A percentile compares a stretch with the other conserved stretches of the same genome.
Evolutionary conservation across 2,797 vertebrate genomes (phyloP).

Genomic region (Chaetodon trifasciatus): DNA sequence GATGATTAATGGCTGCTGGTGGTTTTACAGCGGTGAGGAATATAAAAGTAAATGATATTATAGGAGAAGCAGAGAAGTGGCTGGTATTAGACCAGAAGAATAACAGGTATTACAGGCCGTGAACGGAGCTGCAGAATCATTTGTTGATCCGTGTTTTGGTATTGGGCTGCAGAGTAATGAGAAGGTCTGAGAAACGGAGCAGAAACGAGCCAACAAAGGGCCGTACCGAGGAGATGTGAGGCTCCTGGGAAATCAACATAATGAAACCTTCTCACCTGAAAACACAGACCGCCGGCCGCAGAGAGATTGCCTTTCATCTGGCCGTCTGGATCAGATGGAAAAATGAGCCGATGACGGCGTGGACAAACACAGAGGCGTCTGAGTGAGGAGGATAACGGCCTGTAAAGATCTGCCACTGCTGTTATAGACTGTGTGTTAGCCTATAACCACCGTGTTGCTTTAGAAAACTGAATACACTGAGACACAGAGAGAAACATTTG

Average conservation of each 20-base stretch:
- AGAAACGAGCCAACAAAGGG: slow-evolving; percentile 45
- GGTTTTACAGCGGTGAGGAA: slow-evolving; percentile 8
- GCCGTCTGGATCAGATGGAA: slow-evolving; percentile 7
- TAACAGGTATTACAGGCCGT: slow-evolving; percentile 5
- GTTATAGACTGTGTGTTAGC: neutral
- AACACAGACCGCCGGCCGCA: slow-evolving; percentile 11
- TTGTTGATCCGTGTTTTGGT: slow-evolving; percentile 40
- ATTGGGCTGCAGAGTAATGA: slow-evolving; percentile 50
- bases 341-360: neutral
- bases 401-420: slow-evolving; percentile 8
- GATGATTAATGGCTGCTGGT: slow-evolving; percentile 17
- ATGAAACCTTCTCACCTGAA: slow-evolving; percentile 47
- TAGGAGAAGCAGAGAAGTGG: slow-evolving; percentile 5
- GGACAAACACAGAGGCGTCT: neutral
- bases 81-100: slow-evolving; percentile 10
- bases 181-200: slow-evolving; percentile 20
- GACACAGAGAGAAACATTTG: too few species aligned
- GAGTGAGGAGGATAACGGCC: slow-evolving; percentile 19
- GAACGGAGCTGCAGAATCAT: slow-evolving; percentile 27
- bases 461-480: neutral
- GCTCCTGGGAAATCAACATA: slow-evolving; percentile 63
- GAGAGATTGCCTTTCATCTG: slow-evolving; percentile 26
- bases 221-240: slow-evolving; percentile 27
- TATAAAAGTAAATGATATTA: slow-evolving; percentile 19
- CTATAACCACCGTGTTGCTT: slow-evolving; percentile 1